Percentiles rank a stretch among this genome's conserved stretches.
Conservation (phyloP, 2,888 invertebrate genomes). For the Mamestra brassicae region DNA sequence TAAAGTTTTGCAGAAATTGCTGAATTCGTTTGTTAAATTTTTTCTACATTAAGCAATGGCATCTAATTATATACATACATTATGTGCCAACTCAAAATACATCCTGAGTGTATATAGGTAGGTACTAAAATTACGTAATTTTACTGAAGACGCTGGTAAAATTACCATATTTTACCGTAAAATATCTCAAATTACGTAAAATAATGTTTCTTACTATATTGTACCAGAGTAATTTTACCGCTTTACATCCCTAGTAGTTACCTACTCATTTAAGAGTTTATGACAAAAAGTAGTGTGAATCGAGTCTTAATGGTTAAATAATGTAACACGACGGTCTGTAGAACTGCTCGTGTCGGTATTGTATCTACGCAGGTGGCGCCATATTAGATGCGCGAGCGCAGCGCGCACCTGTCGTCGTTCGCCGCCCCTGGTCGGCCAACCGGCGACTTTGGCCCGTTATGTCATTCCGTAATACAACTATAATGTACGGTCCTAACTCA, state of each 20-base stretch:
- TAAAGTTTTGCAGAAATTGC: neutral
- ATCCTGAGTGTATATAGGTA: neutral
- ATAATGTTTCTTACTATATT: too few species aligned
- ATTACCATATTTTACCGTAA: too few species aligned
- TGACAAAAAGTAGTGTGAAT: constrained; percentile 7
- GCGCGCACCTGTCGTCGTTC: constrained; percentile 74
- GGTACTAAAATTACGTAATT: too few species aligned
- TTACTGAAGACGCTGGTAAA: too few species aligned
- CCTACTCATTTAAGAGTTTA: neutral
- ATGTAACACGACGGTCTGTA: constrained; percentile 40
- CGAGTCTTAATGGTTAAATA: constrained; percentile 47
- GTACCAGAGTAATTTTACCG: too few species aligned
- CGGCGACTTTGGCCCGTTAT: constrained; percentile 82
- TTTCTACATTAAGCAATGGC: neutral
- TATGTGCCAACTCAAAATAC: neutral
- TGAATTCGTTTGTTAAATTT: neutral
- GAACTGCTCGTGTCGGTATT: constrained; percentile 34
- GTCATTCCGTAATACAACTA: constrained; percentile 84
- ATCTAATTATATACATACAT: neutral
- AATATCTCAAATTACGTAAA: too few species aligned
- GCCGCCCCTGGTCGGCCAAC: constrained; percentile 69
- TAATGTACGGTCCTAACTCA: constrained; percentile 76
- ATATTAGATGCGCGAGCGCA: constrained; percentile 58
- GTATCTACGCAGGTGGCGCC: constrained; percentile 65
- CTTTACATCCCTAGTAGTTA: too few species aligned